phyloP scores from a whole-genome alignment of 2,797 vertebrate species.

The Fistularia tabacaria region DNA sequence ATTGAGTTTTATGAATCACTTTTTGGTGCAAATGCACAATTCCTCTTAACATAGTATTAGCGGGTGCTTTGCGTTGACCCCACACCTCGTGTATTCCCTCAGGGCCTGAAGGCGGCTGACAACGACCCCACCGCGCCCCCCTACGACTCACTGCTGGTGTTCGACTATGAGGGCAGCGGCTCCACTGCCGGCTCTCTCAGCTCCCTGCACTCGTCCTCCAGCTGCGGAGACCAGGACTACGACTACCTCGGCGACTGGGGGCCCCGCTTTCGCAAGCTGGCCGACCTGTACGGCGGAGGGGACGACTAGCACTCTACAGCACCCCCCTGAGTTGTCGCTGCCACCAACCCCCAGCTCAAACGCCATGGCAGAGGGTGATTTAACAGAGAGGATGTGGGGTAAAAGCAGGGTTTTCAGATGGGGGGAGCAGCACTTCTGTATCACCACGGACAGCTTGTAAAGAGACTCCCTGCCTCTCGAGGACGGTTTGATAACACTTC shows the following conservation, averaged over 20 bases:
- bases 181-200: slow-evolving; percentile 96
- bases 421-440: slow-evolving; percentile 69
- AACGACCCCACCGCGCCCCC: slow-evolving; percentile 95
- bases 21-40: too few relatives aligned
- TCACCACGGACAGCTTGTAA: slow-evolving; percentile 81
- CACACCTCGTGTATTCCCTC: slow-evolving; percentile 24
- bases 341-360: slow-evolving; percentile 9
- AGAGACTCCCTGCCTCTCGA: slow-evolving; percentile 72
- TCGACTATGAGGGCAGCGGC: slow-evolving; percentile 96
- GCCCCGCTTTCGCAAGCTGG: slow-evolving; percentile 95
- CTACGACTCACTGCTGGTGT: slow-evolving; percentile 95
- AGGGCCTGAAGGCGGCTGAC: slow-evolving; percentile 97
- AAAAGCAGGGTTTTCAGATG: slow-evolving; percentile 3
- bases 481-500: slow-evolving; percentile 30
- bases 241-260: slow-evolving; percentile 99
- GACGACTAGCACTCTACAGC: slow-evolving; percentile 77
- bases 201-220: slow-evolving; percentile 94
- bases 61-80: slow-evolving; percentile 5
- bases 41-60: not conserved
- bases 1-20: too few relatives aligned
- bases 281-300: slow-evolving; percentile 94
- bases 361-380: slow-evolving; percentile 12
- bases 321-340: not conserved
- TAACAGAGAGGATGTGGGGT: slow-evolving; percentile 3
- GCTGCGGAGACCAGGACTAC: slow-evolving; percentile 95